These are phyloP conservation scores for Lerema accius DNA, from an alignment of 1,140 invertebrate genomes.

Conservation along the genomic window DNA sequence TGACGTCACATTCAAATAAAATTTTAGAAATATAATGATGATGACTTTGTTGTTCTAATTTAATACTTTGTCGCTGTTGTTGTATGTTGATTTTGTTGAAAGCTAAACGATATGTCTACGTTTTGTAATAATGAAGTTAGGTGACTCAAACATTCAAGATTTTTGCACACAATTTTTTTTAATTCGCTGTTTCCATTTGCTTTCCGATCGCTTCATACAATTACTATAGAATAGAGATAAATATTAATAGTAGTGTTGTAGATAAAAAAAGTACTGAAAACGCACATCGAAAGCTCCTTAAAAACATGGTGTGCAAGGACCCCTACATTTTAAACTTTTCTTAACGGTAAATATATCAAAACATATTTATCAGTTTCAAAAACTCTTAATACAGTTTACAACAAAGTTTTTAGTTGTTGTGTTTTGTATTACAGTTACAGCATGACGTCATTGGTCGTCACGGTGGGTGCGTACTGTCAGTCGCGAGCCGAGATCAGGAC, in stretches of 20 bases:
- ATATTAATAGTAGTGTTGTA: too few species aligned
- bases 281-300: too few species aligned
- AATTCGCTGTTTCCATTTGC: too few species aligned
- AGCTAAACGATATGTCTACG: too few species aligned
- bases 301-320: too few species aligned
- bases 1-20: background rate
- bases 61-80: slow-evolving; percentile 24
- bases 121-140: too few species aligned
- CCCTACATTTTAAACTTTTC: slow-evolving; percentile 20
- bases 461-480: slow-evolving; percentile 55
- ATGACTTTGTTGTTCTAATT: slow-evolving; percentile 19
- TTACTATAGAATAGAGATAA: too few species aligned
- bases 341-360: background rate
- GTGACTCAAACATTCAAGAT: too few species aligned
- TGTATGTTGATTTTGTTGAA: slow-evolving; percentile 6
- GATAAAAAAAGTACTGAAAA: too few species aligned
- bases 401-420: slow-evolving; percentile 2
- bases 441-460: slow-evolving; percentile 66
- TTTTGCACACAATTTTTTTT: slow-evolving; percentile 9
- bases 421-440: slow-evolving; percentile 56
- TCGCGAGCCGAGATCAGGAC: slow-evolving; percentile 60
- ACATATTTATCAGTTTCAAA: too few species aligned
- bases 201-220: too few species aligned
- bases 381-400: too few species aligned
- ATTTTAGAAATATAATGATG: background rate